A percentile compares a stretch with the other conserved stretches of the same genome.
Evolutionary conservation across 2,797 vertebrate species (phyloP).

Genomic region (Sebastes matsubarae): DNA sequence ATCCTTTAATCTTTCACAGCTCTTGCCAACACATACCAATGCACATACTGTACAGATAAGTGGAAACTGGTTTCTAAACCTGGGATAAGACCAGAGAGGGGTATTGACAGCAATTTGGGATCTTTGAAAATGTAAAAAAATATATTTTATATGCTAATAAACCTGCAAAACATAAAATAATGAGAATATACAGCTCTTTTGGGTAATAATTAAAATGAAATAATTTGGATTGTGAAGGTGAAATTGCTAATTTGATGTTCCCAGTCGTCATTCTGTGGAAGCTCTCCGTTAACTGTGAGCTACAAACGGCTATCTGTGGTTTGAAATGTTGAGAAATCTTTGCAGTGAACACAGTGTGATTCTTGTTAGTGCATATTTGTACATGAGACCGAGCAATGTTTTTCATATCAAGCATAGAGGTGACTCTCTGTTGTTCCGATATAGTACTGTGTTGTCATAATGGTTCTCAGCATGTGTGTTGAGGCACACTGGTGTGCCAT

Average conservation of each 20-base stretch:
- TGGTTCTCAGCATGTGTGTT: neutral
- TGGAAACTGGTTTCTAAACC: neutral
- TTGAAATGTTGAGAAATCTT: slow-evolving; percentile 1
- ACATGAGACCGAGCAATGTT: neutral
- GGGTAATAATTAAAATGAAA: neutral
- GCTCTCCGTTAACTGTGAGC: neutral
- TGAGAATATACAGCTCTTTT: neutral
- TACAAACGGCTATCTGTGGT: neutral
- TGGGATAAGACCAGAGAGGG: neutral
- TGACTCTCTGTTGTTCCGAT: neutral
- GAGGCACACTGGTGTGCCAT: neutral
- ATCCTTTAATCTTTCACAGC: neutral
- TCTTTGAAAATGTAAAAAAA: neutral
- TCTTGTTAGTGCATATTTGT: slow-evolving; percentile 1
- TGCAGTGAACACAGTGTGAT: neutral
- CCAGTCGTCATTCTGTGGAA: neutral
- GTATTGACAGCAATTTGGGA: neutral
- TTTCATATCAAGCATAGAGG: neutral
- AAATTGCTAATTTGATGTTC: neutral
- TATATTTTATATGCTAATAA: neutral
- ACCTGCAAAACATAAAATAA: neutral
- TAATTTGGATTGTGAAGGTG: neutral
- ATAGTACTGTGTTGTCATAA: neutral
- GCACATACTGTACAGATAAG: neutral
- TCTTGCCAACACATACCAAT: neutral